phyloP scores from a whole-genome alignment of 2,797 vertebrate genomes.

The Coranthus polyacanthus region DNA sequence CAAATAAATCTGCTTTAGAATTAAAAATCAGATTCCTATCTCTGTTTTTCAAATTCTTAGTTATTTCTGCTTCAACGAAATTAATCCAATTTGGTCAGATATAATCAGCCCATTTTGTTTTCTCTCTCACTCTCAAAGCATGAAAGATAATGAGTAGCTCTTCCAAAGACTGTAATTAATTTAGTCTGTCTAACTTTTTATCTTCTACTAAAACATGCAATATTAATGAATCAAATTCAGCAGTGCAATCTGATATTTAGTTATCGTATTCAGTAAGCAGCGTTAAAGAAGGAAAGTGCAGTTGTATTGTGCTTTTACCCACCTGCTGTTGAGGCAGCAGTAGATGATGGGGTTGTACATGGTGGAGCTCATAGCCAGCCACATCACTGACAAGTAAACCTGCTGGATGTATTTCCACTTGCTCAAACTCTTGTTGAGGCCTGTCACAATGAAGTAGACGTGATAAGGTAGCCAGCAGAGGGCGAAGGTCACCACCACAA shows the following conservation, averaged over 20 bases:
- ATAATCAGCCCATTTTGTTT: neutral
- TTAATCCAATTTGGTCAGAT: neutral
- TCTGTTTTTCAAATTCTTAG: no score
- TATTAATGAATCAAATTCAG: neutral
- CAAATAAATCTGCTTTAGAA: neutral
- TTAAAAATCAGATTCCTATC: no score
- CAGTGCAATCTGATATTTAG: neutral
- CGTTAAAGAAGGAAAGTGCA: no score
- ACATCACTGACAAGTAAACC: slow-evolving; percentile 94
- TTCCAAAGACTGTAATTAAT: neutral
- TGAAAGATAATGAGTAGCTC: slow-evolving; percentile 5
- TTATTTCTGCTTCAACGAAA: neutral
- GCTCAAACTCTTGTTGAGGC: slow-evolving; percentile 88
- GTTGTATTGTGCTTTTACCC: slow-evolving; percentile 26
- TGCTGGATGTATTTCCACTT: slow-evolving; percentile 97
- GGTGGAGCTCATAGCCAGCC: slow-evolving; percentile 98
- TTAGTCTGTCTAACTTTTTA: neutral
- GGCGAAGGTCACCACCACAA: slow-evolving; percentile 96
- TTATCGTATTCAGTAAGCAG: neutral
- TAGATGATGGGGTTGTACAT: slow-evolving; percentile 99
- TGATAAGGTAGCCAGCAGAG: slow-evolving; percentile 98
- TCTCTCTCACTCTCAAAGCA: neutral
- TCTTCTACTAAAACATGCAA: neutral
- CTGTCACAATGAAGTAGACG: slow-evolving; percentile 93
- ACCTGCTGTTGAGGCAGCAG: slow-evolving; percentile 99